Base-by-base conservation (phyloP, 2,888 invertebrate genomes). In the Pasiphila rectangulata region DNA sequence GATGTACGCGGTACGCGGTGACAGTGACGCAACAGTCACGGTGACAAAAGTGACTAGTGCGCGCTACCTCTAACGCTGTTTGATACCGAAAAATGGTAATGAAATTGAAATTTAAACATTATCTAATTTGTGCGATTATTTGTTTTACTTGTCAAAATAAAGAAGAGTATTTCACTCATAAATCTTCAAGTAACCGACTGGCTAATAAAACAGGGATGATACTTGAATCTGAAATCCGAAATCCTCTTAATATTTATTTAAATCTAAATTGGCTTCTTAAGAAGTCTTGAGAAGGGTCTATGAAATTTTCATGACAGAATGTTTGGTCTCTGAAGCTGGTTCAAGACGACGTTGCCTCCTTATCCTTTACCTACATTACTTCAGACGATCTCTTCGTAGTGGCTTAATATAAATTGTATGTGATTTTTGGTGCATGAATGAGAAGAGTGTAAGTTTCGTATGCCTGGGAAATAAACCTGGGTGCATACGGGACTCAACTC, bases 251-350 rank as follows among this genome's bases (percentile, higher is more conserved):
- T 47, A 45, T 51, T 49, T n/a, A n/a, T n/a, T 57, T 46, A 52
- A 58, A 57, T 46, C 34, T 43, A 54, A 54, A 59, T 59, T 54
- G 51, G 53, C 51, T 56, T 36, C 50, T 54, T 34, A 48, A 29
- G 39, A 25, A 53, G 48, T 54, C 40, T 49, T 48, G 40, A 51
- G 42, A 45, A 55, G 49, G 47, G 48, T 36, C 43, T 40, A 39
- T 51, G 43, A 49, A 51, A 54, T 51, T 54, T 48, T 52, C 50
- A 50, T 50, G 46, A 54, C 50, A 54, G 51, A 44, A 43, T 38
- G 45, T 42, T 46, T 32, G 39, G 32, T 44, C 46, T 44, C 40
- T 37, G 34, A 40, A 37, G 40, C 37, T 32, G 40, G 29, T 30
- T 49, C 44, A 21, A 50, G 20, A n/a, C 9, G 21, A 17, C 36